Conservation (phyloP, 2,113 vertebrate species). For the Caloenas nicobarica region DNA sequence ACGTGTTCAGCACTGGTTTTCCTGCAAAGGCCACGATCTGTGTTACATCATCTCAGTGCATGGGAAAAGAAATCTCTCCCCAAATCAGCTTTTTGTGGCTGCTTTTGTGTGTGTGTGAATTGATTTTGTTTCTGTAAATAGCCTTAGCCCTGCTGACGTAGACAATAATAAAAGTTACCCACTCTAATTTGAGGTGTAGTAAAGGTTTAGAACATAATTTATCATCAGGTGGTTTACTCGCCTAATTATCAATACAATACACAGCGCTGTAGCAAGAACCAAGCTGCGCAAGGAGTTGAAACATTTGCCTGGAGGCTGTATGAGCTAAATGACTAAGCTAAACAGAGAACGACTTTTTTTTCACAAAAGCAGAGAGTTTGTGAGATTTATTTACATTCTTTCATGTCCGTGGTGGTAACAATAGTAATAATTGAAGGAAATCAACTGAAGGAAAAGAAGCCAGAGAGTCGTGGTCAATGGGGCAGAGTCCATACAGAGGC, state of each 20-base stretch:
- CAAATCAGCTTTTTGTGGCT: neutral
- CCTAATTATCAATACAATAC: rapidly evolving
- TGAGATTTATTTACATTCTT: rapidly evolving
- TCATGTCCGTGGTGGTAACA: rapidly evolving
- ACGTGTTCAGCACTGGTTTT: neutral
- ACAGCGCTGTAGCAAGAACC: rapidly evolving
- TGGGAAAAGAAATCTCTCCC: neutral
- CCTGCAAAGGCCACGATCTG: neutral
- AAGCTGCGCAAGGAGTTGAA: neutral
- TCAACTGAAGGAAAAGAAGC: too few relatives aligned
- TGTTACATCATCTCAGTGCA: rapidly evolving
- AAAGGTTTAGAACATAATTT: neutral
- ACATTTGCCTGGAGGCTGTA: neutral
- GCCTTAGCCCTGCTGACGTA: neutral
- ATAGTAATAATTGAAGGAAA: neutral
- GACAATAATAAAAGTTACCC: neutral
- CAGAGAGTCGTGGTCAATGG: too few relatives aligned
- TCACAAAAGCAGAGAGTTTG: neutral
- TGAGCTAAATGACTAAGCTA: rapidly evolving
- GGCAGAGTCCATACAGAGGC: too few relatives aligned
- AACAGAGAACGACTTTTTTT: rapidly evolving
- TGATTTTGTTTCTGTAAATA: neutral
- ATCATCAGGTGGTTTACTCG: neutral
- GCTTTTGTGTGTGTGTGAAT: neutral
- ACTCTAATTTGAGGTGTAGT: neutral